These are phyloP conservation scores for Aspidoscelis tigris DNA, from an alignment of 2,113 vertebrate species.

Conservation along the genomic window DNA sequence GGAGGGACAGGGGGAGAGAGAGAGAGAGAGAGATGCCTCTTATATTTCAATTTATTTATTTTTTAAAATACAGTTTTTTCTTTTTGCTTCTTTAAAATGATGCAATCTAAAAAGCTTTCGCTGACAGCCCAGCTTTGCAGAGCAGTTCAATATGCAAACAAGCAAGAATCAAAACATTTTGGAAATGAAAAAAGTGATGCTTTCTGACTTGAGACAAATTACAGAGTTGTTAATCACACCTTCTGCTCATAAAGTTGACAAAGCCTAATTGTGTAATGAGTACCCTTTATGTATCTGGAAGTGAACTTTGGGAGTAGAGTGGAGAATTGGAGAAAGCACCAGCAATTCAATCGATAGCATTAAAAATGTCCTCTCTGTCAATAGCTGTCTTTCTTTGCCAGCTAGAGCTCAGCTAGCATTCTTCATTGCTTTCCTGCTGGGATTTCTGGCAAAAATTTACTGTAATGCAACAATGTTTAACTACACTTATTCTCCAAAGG, in stretches of 20 bases:
- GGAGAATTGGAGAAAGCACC: constrained; percentile 19
- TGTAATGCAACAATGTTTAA: constrained; percentile 20
- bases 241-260: neutral
- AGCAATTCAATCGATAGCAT: neutral
- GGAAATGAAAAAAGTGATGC: neutral
- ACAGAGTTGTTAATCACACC: neutral
- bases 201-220: neutral
- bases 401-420: constrained; percentile 29
- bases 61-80: neutral
- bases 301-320: constrained; percentile 9
- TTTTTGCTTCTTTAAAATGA: neutral
- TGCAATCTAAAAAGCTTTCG: neutral
- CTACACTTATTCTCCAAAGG: neutral
- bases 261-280: neutral
- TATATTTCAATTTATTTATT: neutral
- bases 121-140: neutral
- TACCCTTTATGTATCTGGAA: neutral
- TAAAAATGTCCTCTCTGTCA: neutral
- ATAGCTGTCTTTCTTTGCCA: neutral
- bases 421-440: constrained; percentile 4
- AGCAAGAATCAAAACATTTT: neutral
- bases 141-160: neutral
- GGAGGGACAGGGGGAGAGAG: neutral
- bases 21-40: neutral
- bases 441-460: constrained; percentile 20